These are phyloP conservation scores for Babyrousa celebensis DNA, from an alignment of 2,797 vertebrate species.

Conservation along the genomic window DNA sequence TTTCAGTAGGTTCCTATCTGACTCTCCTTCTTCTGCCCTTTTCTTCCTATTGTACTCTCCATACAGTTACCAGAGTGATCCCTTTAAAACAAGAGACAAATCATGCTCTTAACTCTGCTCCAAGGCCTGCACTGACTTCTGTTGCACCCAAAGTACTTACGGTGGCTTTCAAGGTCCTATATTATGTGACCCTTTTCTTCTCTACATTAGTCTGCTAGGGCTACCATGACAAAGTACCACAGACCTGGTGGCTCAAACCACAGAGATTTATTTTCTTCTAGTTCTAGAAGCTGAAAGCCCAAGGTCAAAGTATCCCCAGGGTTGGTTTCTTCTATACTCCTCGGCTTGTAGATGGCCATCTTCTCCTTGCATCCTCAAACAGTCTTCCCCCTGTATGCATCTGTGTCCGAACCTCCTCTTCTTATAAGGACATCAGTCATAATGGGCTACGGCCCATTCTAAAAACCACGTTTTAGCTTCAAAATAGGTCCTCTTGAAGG, in stretches of 20 bases:
- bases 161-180: not conserved
- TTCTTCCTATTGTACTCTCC: not conserved
- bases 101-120: not conserved
- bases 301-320: not conserved
- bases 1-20: not conserved
- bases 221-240: not conserved
- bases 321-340: not conserved
- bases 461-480: not conserved
- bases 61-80: too few relatives aligned
- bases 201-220: not conserved
- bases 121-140: not conserved
- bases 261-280: not conserved
- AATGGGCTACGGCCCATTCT: not conserved
- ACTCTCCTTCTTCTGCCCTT: not conserved
- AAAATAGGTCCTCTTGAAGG: not conserved
- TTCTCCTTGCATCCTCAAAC: too few relatives aligned
- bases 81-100: not conserved
- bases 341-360: too few relatives aligned
- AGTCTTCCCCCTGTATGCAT: not conserved
- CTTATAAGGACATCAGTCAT: not conserved
- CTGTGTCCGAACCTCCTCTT: not conserved
- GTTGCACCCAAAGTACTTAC: not conserved
- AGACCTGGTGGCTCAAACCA: not conserved
- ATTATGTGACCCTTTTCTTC: not conserved
- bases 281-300: not conserved